Base-by-base conservation (phyloP, 2,797 vertebrate genomes). In the Sternotherus odoratus region DNA sequence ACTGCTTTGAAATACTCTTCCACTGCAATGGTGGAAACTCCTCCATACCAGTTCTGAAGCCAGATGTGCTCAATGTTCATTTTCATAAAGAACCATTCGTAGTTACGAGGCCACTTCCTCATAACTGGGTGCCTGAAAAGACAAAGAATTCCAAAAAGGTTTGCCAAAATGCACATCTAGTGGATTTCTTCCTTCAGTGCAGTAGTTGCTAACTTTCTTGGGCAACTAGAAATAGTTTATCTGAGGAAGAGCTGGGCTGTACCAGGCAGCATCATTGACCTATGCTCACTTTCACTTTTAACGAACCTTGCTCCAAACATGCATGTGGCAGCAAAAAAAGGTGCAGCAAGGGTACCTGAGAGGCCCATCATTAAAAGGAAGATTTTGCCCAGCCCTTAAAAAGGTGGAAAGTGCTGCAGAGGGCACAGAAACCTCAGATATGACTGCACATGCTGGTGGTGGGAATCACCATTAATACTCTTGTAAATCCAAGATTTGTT, bases 51-150 rank as follows among this genome's bases (percentile, higher is more conserved):
- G 78, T 95, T 98, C 87, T 98, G 98, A 86, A 98, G 97, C 97
- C 98, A 98, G 88, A 98, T 83, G 8, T 98, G 94, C 60, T 98
- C 96, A 92, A 98, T 92, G 83, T 95, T 97, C 98, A 98, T 98
- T 97, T 98, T 98, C 98, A 98, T 98, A 91, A 98, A 98, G 96
- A 98, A 98, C 98, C 98, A 98, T 36, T 98, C 97, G 33, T 98
- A 97, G 92, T 96, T 97, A 33, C 95, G 98, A 86, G 98, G 98
- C 98, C 98, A 98, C 87, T 98, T 98, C 87, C 98, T 98, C 97
- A 98, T 97, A 43, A 98, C 95, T 0, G 98, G 97, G 72, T 98
- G 98, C 93, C 98, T 98, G 95, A 2, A 91, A 97, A 77, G 89
- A 94, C n/a, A 95, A 91, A 87, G 33, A 72, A 83, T 79, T 84